Evolutionary conservation across 23 tunicate genomes (phyloP).

Genomic region (Halocynthia roretzi): DNA sequence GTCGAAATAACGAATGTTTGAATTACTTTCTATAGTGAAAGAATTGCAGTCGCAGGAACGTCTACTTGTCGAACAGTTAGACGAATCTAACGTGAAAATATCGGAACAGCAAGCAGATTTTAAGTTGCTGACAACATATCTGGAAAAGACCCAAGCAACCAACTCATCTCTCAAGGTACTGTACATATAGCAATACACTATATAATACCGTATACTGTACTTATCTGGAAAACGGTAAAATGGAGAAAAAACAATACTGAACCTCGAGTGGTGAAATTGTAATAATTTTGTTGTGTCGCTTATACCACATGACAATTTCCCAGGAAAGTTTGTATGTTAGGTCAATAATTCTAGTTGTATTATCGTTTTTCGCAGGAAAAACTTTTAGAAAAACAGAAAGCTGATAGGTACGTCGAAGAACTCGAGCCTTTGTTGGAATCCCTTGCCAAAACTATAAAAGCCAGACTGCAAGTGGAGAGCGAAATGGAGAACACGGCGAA

Average conservation of each 20-base stretch:
- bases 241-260: not conserved
- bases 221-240: no score
- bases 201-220: no score
- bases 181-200: no score
- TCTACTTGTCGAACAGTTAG: conserved; percentile 52
- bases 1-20: no score
- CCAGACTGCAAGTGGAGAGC: conserved; percentile 45
- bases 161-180: conserved; percentile 46
- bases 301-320: no score
- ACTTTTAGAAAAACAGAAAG: conserved; percentile 18
- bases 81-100: conserved; percentile 50
- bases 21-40: conserved; percentile 30
- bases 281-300: not conserved
- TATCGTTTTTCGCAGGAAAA: conserved; percentile 32
- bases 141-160: conserved; percentile 39
- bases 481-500: conserved; percentile 16
- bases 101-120: conserved; percentile 56
- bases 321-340: no score
- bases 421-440: conserved; percentile 38
- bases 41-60: conserved; percentile 46
- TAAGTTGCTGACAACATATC: conserved; percentile 14
- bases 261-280: not conserved
- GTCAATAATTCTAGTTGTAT: no score
- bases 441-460: conserved; percentile 41
- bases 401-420: conserved; percentile 40